Base-by-base conservation (phyloP, 2,797 vertebrate genomes). In the Valencia hispanica region DNA sequence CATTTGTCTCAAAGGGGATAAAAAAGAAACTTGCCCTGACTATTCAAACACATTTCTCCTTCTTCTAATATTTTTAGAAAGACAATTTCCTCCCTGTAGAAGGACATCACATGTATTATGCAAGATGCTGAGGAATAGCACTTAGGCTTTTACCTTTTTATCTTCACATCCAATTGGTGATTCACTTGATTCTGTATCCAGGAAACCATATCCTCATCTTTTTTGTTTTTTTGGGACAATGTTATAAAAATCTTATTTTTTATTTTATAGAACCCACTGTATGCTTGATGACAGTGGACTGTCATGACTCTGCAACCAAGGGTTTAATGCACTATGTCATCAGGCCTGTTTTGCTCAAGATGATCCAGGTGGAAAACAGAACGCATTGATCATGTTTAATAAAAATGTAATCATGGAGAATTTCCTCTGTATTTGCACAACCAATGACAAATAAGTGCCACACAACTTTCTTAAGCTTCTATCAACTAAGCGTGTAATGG, bases 21-120 rank as follows among this genome's bases (percentile, higher is more conserved):
- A 50, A 61, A 51, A 27, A 18, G 7, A 43, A 36, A 36, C 20
- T 25, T 11, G 48, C 43, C 27, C 68, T 71, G 65, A 73, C 74
- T 80, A 81, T 79, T 90, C 74, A 81, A 88, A 89, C 72, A 87
- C 72, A 86, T 87, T 86, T 86, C 79, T 51, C 80, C 61, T 86
- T 89, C 73, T 17, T 6, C 20, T 79, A 89, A 92, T 84, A 92
- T 87, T 88, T 91, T 88, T 92, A 91, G 86, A 89, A 91, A 91
- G 86, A 83, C 83, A 82, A 93, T 91, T 90, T 92, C 89, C 88
- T 78, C 84, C 59, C 80, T 73, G 73, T 59, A 73, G 73, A 73
- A 51, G 84, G 63, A 22, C 74, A 70, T 85, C 86, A 83, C 88
- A 93, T 92, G 70, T 77, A 92, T 93, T 89, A 89, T 93, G 87